Percentiles rank a stretch among this genome's conserved stretches.
phyloP scores from a whole-genome alignment of 2,113 vertebrate genomes.

The Hemiprocne comata region DNA sequence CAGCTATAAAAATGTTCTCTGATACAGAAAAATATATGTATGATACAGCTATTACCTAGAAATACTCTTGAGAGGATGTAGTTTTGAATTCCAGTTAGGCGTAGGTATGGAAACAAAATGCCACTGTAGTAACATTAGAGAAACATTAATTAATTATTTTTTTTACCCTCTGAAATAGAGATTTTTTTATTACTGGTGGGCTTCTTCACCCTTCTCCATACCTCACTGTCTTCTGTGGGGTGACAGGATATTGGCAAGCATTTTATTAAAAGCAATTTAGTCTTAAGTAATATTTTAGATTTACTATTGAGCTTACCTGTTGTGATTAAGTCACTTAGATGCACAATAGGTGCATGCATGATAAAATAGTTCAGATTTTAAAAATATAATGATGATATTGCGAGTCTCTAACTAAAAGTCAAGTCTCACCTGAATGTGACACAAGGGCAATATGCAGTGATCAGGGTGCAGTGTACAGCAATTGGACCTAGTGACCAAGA shows the following conservation, averaged over 20 bases:
- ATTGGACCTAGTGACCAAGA: conserved; percentile 89
- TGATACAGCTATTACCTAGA: conserved; percentile 64
- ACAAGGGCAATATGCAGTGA: conserved; percentile 76
- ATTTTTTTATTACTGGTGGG: not conserved
- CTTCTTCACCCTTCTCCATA: not conserved
- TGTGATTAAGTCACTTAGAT: not conserved
- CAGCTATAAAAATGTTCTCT: conserved; percentile 71
- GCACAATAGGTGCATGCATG: not conserved
- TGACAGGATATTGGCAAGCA: not conserved
- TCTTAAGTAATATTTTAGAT: not conserved
- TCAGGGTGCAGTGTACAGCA: conserved; percentile 84
- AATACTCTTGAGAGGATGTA: conserved; percentile 55
- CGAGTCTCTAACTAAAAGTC: not conserved
- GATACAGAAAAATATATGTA: conserved; percentile 73
- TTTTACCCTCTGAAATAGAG: not conserved
- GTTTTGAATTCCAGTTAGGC: conserved; percentile 40
- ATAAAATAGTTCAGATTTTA: not conserved
- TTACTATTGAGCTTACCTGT: not conserved
- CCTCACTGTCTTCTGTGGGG: not conserved
- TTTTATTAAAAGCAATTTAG: not conserved
- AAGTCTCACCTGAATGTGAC: conserved; percentile 77
- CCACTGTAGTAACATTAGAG: not conserved
- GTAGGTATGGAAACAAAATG: conserved; percentile 47
- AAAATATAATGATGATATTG: not conserved
- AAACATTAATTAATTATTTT: not conserved